Evolutionary conservation across 2,113 vertebrate species (phyloP), one percentile per base, ranked within the genome.

Genomic region (Nothoprocta perdicaria): DNA sequence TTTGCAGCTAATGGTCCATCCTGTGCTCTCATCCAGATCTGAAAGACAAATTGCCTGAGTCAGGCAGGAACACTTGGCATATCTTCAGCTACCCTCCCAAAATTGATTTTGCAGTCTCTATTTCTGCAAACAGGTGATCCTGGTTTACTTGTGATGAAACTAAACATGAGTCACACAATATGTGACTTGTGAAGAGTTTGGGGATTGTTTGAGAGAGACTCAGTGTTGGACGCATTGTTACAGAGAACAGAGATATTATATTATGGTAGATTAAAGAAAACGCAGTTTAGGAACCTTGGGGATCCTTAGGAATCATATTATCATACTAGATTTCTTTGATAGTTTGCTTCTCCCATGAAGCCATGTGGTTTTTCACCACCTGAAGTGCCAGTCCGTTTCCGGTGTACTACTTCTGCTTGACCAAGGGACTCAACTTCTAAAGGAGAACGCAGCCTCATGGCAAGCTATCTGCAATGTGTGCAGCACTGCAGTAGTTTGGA

Each of bases 401-500:
- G 3, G 2, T 63, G 8, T 13, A 14, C 29, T 2, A 2, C 26
- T 6, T 11, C 77, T 63, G 12, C 5, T 1, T 18, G 26, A 71
- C 31, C 60, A 23, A 69, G 5, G 6, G 14, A 69, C 65, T 69
- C 61, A 75, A 4, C 10, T 71, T 87, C 26, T 16, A 66, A 78
- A 71, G 16, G 17, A 63, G 38, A 91, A 57, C 0, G 0, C 3
- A 58, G 29, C 4, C 14, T 23, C 5, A 3, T 0, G 0, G 10
- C 12, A 69, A 78, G 12, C 21, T 15, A 53, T 43, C 40, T 66
- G 18, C 11, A 46, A 13, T 9, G 15, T 50, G 4, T 61, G 8
- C 86, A 14, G 13, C 12, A 77, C 4, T 2, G 0, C 6, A 61
- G 22, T 11, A 19, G 21, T 62, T 75, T 4, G 8, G 23, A 67